Conservation (phyloP, 2,888 invertebrate species). For the Euspilapteryx auroguttella region DNA sequence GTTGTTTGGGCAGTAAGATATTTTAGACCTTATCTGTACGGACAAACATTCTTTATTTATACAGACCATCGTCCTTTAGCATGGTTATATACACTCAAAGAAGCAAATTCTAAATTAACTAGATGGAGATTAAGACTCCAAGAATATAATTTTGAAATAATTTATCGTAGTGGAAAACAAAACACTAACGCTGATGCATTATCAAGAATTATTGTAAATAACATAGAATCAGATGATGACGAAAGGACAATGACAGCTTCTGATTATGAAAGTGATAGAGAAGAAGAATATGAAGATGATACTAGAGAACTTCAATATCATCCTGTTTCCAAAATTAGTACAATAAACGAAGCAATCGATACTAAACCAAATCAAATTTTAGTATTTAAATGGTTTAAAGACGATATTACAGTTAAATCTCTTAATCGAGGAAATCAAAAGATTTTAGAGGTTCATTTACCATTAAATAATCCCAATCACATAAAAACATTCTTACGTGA, state of each 20-base stretch:
- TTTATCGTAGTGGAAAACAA: slow-evolving; percentile 14
- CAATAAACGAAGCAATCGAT: slow-evolving; percentile 16
- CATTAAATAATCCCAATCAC: slow-evolving; percentile 9
- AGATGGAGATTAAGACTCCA: slow-evolving; percentile 16
- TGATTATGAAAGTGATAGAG: neutral
- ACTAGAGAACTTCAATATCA: slow-evolving; percentile 5
- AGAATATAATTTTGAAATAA: slow-evolving; percentile 17
- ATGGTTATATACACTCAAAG: slow-evolving; percentile 13
- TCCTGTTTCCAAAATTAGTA: slow-evolving; percentile 12
- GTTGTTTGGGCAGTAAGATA: slow-evolving; percentile 12
- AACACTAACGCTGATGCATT: slow-evolving; percentile 14
- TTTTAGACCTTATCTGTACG: slow-evolving; percentile 17
- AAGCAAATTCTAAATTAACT: slow-evolving; percentile 14
- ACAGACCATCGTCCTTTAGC: slow-evolving; percentile 14
- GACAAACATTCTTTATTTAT: slow-evolving; percentile 13
- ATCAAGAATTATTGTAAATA: slow-evolving; percentile 7
- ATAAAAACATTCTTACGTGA: slow-evolving; percentile 10
- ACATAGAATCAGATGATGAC: neutral
- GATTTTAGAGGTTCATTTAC: slow-evolving; percentile 12
- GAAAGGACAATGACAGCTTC: neutral
- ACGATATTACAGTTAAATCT: slow-evolving; percentile 11
- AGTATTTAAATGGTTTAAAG: slow-evolving; percentile 9
- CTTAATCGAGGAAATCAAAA: slow-evolving; percentile 11
- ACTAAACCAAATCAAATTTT: slow-evolving; percentile 15
- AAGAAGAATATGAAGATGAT: neutral